Percentiles rank a stretch among this genome's conserved stretches.
These are phyloP conservation scores for Amia ocellicauda DNA, from an alignment of 2,113 vertebrate genomes.

Conservation along the genomic window DNA sequence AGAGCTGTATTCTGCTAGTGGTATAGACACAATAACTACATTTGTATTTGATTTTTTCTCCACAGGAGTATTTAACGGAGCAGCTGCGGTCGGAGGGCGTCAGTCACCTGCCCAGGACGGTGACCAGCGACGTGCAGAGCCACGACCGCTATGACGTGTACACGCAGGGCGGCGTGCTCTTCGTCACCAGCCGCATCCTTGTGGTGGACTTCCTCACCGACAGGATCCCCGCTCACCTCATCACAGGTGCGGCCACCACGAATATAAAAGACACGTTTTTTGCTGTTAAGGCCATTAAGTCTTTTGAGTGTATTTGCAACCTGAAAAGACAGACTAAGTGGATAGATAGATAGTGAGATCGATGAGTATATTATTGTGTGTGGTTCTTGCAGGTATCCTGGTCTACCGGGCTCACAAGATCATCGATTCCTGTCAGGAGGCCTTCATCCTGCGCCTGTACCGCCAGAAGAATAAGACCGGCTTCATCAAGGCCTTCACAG, in stretches of 20 bases:
- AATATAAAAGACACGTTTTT: neutral
- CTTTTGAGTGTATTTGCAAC: too few relatives aligned
- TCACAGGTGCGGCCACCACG: slow-evolving; percentile 70
- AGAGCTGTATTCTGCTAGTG: too few relatives aligned
- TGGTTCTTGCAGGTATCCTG: slow-evolving; percentile 72
- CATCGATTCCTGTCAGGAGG: slow-evolving; percentile 95
- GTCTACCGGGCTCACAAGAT: slow-evolving; percentile 90
- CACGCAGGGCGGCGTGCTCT: slow-evolving; percentile 86
- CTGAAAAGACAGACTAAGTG: too few relatives aligned
- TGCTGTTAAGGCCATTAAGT: neutral
- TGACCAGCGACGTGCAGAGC: slow-evolving; percentile 85
- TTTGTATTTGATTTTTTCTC: too few relatives aligned
- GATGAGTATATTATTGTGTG: neutral
- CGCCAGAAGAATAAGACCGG: slow-evolving; percentile 96
- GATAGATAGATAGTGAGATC: too few relatives aligned
- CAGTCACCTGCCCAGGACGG: slow-evolving; percentile 78
- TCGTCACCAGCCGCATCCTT: slow-evolving; percentile 93
- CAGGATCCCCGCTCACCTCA: slow-evolving; percentile 86
- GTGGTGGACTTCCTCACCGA: slow-evolving; percentile 95
- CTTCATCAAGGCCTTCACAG: slow-evolving; percentile 97
- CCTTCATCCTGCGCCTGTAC: slow-evolving; percentile 92
- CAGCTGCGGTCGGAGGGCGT: slow-evolving; percentile 82
- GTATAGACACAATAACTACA: too few relatives aligned
- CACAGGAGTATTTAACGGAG: slow-evolving; percentile 92
- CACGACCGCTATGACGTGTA: slow-evolving; percentile 82